Conservation (phyloP, 2,797 vertebrate genomes). For the Erpetoichthys calabaricus region DNA sequence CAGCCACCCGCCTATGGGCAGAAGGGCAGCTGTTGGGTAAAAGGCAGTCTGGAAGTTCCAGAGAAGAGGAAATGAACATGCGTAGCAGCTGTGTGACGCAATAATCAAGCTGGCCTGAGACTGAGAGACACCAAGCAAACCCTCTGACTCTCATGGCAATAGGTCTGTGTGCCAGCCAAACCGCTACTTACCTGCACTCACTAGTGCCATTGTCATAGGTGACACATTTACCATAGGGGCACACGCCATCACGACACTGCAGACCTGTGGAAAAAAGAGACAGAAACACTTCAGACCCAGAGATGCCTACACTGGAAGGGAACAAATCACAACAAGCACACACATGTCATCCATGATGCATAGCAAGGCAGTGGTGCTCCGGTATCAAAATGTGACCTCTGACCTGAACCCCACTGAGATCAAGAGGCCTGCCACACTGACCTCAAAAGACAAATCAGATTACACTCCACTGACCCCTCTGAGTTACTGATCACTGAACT, state of each 20-base stretch:
- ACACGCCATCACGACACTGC: conserved; percentile 69
- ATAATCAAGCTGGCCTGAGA: too few relatives aligned
- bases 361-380: too few relatives aligned
- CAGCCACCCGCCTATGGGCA: not conserved
- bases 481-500: not conserved
- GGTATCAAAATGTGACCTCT: too few relatives aligned
- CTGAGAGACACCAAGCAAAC: too few relatives aligned
- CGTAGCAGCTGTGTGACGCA: too few relatives aligned
- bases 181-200: conserved; percentile 74
- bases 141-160: not conserved
- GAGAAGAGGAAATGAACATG: too few relatives aligned
- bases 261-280: conserved; percentile 58
- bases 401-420: too few relatives aligned
- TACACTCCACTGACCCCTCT: not conserved
- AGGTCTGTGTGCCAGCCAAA: not conserved
- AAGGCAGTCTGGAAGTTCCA: too few relatives aligned
- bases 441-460: not conserved
- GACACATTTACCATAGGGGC: conserved; percentile 72
- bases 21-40: too few relatives aligned
- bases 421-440: not conserved
- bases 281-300: conserved; percentile 11
- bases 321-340: not conserved
- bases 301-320: not conserved
- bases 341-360: conserved; percentile 17
- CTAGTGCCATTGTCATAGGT: conserved; percentile 69